Evolutionary conservation across 2,797 vertebrate genomes (phyloP), one percentile per base, ranked within the genome.

Genomic region (Falco naumanni): DNA sequence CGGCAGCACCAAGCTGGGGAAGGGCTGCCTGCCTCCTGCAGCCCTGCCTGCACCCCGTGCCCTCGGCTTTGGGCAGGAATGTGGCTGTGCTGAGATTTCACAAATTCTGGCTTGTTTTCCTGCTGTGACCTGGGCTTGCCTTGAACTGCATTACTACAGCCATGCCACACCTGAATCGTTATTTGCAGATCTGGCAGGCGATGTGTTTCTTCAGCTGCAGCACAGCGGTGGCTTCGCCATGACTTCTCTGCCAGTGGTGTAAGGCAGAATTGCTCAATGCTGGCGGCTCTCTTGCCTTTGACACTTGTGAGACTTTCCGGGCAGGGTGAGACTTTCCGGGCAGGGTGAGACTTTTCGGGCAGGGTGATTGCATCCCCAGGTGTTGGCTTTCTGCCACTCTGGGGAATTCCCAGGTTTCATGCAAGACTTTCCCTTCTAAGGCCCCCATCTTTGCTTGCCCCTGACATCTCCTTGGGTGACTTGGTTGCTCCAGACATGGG

Each of bases 11-110:
- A 19, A 63, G 16, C 78, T 71, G 0, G 0, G 56, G 28, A 5
- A 26, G 1, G 6, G 28, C 39, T 21, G 2, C 48, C 39, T 50
- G 25, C 29, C 6, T 66, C 24, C 41, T 7, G 3, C 28, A 47
- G 31, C 47, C 43, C 41, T 47, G n/a, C 39, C 28, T 77, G 47
- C 0, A 0, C 25, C n/a, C 29, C 5, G 1, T 0, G 0, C 18
- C 33, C 48, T 31, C 1, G 2, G 11, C 6, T 79, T 57, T 75
- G 54, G 17, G 2, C 33, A 53, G 48, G 47, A 87, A 43, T 24
- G 63, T 24, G 24, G 37, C 56, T 0, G 0, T 39, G 33, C 28
- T 81, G 60, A 56, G 17, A 39, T 59, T 89, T 79, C 63, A 20
- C 41, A 25, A 29, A 47, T 5, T 60, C 69, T 18, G 45, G 7